phyloP scores from a whole-genome alignment of 2,797 vertebrate species.

The Sciurus carolinensis region DNA sequence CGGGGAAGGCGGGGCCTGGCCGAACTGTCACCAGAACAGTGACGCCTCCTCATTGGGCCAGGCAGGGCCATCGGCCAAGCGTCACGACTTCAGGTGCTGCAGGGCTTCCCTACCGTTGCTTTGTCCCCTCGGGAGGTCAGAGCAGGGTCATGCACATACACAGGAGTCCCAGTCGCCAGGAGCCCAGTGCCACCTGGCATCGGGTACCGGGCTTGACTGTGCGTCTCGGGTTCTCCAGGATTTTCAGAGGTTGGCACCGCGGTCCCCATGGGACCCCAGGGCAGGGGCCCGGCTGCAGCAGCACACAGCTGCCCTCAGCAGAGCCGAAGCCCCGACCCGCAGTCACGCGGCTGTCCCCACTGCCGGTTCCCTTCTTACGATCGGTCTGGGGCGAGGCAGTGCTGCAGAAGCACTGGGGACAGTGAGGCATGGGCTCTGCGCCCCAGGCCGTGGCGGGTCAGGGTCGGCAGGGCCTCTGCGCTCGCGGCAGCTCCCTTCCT shows the following conservation, averaged over 20 bases:
- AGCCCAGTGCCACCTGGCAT: neutral
- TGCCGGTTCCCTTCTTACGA: neutral
- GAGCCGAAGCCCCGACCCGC: neutral
- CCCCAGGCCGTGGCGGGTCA: neutral
- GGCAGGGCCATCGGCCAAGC: fast-evolving
- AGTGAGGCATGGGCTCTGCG: no score
- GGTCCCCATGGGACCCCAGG: neutral
- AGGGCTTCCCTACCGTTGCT: fast-evolving
- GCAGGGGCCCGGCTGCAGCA: neutral
- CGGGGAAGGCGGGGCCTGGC: fast-evolving
- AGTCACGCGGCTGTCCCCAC: no score
- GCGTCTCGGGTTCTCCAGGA: fast-evolving
- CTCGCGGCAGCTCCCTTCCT: fast-evolving
- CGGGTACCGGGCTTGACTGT: fast-evolving
- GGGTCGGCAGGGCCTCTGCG: fast-evolving
- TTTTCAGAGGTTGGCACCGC: neutral
- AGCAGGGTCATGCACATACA: fast-evolving
- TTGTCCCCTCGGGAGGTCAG: neutral
- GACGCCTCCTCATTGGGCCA: fast-evolving
- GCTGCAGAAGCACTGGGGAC: no score
- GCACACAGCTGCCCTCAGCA: neutral
- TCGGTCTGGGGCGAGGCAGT: no score
- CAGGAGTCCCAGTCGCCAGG: fast-evolving
- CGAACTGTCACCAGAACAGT: fast-evolving
- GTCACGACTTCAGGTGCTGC: neutral